Conservation (phyloP, 2,888 invertebrate species). For the Seira sanloemensis region DNA sequence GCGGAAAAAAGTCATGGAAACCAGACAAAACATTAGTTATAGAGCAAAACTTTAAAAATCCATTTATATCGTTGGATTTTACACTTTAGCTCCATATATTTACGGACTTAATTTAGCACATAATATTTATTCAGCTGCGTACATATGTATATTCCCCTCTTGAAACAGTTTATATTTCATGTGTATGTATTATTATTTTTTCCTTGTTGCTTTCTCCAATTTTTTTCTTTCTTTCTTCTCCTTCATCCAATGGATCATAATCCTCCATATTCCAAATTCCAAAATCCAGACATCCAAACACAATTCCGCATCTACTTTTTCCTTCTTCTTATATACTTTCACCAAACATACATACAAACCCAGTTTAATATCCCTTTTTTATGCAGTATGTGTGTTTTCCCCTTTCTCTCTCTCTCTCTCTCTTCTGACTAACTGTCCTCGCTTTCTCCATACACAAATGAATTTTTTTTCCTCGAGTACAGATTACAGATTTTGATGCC, state of each 20-base stretch:
- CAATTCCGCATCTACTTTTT: neutral
- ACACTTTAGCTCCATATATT: too few relatives aligned
- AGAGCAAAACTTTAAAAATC: too few relatives aligned
- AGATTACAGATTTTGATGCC: too few relatives aligned
- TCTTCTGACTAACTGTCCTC: too few relatives aligned
- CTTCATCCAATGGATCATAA: neutral
- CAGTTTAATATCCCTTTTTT: neutral
- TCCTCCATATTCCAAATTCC: neutral
- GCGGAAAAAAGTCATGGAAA: too few relatives aligned
- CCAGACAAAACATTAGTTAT: too few relatives aligned
- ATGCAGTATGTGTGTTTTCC: neutral
- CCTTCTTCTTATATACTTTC: neutral
- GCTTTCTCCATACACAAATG: neutral
- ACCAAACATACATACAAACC: neutral
- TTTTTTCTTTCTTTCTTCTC: neutral
- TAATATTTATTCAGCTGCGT: too few relatives aligned
- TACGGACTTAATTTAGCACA: too few relatives aligned
- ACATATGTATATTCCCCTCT: too few relatives aligned
- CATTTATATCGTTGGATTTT: too few relatives aligned
- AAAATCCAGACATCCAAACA: neutral
- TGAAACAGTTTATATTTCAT: conserved; percentile 4
- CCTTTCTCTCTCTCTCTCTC: neutral
- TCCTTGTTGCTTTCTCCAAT: neutral
- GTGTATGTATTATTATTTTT: neutral
- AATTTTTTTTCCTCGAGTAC: neutral